Conservation (phyloP, 2,888 invertebrate genomes). For the Tolmerus cingulatus region DNA sequence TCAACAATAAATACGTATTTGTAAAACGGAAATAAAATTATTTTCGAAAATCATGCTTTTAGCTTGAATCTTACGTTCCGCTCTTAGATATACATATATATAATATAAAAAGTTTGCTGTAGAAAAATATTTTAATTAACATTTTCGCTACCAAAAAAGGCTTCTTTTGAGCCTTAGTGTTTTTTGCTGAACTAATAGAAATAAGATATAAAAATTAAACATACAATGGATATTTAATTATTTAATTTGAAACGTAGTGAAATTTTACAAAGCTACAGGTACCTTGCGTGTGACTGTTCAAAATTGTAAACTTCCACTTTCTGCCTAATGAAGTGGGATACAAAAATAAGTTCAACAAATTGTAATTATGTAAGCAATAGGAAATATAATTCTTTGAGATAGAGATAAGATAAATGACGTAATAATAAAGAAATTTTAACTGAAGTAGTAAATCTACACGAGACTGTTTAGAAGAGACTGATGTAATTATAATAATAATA, state of each 20-base stretch:
- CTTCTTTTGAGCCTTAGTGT: not conserved
- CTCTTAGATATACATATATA: not conserved
- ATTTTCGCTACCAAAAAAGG: not conserved
- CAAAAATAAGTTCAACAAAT: not conserved
- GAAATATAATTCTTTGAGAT: not conserved
- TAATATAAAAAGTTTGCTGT: not conserved
- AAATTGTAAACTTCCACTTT: not conserved
- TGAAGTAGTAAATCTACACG: not conserved
- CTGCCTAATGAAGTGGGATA: not conserved
- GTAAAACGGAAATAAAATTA: not conserved
- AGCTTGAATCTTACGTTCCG: not conserved
- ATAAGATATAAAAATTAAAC: not conserved
- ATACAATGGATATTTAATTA: not conserved
- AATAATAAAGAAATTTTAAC: not conserved
- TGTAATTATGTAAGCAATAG: not conserved
- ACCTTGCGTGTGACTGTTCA: not conserved
- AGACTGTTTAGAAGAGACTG: constrained; percentile 18
- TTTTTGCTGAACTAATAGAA: not conserved
- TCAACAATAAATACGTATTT: not conserved
- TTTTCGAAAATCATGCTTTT: not conserved
- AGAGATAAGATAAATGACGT: not conserved
- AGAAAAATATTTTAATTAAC: not conserved
- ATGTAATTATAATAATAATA: not conserved
- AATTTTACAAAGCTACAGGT: not conserved
- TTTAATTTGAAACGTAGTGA: not conserved